Base-by-base conservation (phyloP, 2,797 vertebrate genomes). In the Otolemur crassicaudatus region DNA sequence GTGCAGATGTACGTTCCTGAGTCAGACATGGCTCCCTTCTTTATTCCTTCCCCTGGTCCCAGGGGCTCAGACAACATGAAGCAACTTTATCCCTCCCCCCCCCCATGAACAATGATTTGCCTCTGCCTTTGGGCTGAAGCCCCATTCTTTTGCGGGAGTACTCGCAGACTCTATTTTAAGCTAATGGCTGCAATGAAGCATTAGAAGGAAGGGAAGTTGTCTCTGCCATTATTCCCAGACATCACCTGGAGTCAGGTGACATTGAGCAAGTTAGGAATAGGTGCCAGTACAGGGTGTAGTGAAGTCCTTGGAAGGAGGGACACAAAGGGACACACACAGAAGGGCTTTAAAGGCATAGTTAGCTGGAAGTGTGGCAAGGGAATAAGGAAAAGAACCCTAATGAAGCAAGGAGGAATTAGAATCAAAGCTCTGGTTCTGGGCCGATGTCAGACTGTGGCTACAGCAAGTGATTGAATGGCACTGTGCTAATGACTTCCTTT, bases 401-500 rank as follows among this genome's bases (percentile, higher is more conserved):
- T 3, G 3, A 43, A 58, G n/a, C 37, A 34, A 63, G 63, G 70
- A 58, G 27, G 53, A 89, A 23, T 91, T 61, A 12, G 70, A 94
- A 67, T 70, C 40, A 75, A 84, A 87, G 72, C 43, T 29, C 37
- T 0, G 1, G 58, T 14, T 83, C 82, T 73, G 67, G 75, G 31
- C 82, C 37, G 83, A 29, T 73, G 75, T 72, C 85, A 80, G 85
- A 14, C 14, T 29, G 58, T 61, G 19, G 65, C 85, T 58, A 4
- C 19, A 46, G 58, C 61, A 29, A 58, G 37, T 29, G 76, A 76
- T 37, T 63, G 31, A 49, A 5, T 20, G 31, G 19, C 58, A 29
- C 58, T 40, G 40, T 89, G 29, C 43, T 97, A 96, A 97, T 94
- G 25, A 34, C 72, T 79, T 65, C 58, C 53, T 58, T 76, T 85